phyloP scores from a whole-genome alignment of 2,113 vertebrate species.

The Rousettus leschenaultii region DNA sequence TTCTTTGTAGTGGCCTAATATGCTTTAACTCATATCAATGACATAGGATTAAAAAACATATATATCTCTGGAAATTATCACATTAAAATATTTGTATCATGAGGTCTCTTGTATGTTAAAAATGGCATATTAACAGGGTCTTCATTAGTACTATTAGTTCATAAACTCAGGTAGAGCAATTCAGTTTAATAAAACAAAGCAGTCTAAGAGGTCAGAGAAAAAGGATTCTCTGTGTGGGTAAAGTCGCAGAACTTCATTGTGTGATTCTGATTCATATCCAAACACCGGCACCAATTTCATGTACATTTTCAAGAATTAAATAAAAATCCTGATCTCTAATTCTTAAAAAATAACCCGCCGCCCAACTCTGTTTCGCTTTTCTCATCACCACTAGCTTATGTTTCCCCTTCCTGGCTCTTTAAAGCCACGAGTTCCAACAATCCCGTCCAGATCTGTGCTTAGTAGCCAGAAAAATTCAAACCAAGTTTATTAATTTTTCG shows the following conservation, averaged over 20 bases:
- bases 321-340: not conserved
- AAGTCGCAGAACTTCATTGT: not conserved
- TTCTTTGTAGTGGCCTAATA: not conserved
- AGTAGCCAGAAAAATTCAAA: not conserved
- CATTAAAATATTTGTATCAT: not conserved
- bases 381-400: not conserved
- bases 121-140: not conserved
- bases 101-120: not conserved
- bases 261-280: not conserved
- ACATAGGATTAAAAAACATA: not conserved
- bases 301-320: not conserved
- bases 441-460: not conserved
- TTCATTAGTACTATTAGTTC: not conserved
- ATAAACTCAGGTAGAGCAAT: not conserved
- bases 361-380: not conserved
- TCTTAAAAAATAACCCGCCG: not conserved
- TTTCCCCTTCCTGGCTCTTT: not conserved
- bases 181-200: not conserved
- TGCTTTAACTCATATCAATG: not conserved
- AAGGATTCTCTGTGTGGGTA: not conserved
- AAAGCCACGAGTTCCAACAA: not conserved
- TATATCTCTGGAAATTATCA: not conserved
- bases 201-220: not conserved
- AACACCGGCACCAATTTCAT: not conserved
- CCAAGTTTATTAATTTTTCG: not conserved